Conservation (phyloP, 2,113 vertebrate genomes). For the Ptilorrhoa leucosticta region DNA sequence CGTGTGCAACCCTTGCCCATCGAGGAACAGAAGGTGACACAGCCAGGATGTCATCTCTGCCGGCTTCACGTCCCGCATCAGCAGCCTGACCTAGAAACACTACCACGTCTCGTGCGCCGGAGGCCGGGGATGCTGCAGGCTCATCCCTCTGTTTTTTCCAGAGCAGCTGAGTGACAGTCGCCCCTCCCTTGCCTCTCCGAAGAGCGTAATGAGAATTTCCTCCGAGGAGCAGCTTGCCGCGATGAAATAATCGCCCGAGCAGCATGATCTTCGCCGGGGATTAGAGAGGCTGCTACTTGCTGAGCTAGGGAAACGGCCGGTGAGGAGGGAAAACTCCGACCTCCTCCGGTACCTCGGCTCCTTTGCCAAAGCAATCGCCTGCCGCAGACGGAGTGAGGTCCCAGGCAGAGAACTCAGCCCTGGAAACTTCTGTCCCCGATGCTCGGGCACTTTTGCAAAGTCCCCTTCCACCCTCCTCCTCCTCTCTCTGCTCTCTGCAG, state of each 20-base stretch:
- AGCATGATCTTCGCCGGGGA: conserved; percentile 47
- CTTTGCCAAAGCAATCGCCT: neutral
- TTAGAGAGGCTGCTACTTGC: conserved; percentile 48
- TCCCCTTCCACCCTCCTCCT: neutral
- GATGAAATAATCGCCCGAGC: conserved; percentile 61
- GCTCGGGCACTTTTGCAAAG: neutral
- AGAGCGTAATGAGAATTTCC: conserved; percentile 57
- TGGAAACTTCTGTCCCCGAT: neutral
- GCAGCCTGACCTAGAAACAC: conserved; percentile 64
- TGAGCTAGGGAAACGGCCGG: conserved; percentile 31
- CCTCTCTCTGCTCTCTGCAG: neutral
- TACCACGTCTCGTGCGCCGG: neutral
- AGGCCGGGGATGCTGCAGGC: conserved; percentile 54
- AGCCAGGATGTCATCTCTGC: conserved; percentile 26
- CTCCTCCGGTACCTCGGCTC: neutral
- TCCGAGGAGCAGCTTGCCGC: conserved; percentile 54
- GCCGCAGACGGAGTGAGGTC: neutral
- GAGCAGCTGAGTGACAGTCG: conserved; percentile 49
- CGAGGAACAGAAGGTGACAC: conserved; percentile 39
- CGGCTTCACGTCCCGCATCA: conserved; percentile 23
- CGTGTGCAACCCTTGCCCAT: neutral
- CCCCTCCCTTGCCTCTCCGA: conserved; percentile 46
- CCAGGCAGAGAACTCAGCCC: neutral
- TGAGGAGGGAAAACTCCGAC: neutral
- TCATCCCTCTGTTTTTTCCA: conserved; percentile 58